Evolutionary conservation across 2,888 invertebrate genomes (phyloP).

Genomic region (Alsophila aescularia): DNA sequence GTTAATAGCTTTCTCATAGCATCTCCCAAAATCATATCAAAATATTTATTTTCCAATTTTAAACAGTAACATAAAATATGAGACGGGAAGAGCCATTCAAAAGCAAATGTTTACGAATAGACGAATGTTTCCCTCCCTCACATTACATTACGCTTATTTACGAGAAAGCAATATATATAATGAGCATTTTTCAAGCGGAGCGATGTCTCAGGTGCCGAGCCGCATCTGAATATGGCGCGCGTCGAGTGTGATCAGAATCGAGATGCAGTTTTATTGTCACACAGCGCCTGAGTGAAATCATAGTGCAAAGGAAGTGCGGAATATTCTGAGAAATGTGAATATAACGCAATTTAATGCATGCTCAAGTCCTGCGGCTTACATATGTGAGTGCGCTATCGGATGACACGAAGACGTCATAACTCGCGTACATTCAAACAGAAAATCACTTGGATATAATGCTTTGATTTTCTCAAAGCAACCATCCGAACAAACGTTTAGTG

Average conservation of each 20-base stretch:
- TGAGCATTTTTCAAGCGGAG: constrained; percentile 73
- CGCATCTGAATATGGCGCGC: constrained; percentile 78
- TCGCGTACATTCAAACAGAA: no score
- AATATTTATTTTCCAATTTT: background rate
- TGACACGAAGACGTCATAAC: no score
- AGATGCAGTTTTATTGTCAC: constrained; percentile 82
- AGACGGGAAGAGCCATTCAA: background rate
- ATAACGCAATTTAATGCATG: no score
- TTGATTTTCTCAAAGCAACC: no score
- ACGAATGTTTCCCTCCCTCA: constrained; percentile 10
- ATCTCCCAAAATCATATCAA: no score
- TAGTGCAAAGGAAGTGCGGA: background rate
- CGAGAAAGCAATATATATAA: constrained; percentile 73
- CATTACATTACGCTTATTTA: constrained; percentile 58
- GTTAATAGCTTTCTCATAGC: no score
- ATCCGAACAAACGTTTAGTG: no score
- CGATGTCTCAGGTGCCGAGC: constrained; percentile 71
- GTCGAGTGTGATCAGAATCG: constrained; percentile 81
- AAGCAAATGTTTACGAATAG: constrained; percentile 9
- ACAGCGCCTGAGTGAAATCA: constrained; percentile 46
- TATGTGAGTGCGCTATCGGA: no score
- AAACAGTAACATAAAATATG: background rate
- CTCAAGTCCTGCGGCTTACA: no score
- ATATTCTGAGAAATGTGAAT: constrained; percentile 14
- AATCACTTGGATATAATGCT: no score